These are phyloP conservation scores for Pomatostomus ruficeps DNA, from an alignment of 2,113 vertebrate genomes.

Conservation along the genomic window DNA sequence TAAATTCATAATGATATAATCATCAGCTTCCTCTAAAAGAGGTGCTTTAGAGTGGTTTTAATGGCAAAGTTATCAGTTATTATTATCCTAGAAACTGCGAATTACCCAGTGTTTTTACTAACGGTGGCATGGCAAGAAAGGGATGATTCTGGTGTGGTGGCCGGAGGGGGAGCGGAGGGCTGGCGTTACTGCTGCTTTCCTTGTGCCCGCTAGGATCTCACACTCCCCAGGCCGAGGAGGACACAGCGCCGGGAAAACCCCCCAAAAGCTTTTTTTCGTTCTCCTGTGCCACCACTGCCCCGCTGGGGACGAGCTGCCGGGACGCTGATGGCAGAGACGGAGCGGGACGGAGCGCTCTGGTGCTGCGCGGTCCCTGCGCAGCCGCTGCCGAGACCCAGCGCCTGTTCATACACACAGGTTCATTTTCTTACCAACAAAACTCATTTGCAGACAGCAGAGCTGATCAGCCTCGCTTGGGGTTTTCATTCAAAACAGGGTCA, in stretches of 20 bases:
- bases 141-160: not conserved
- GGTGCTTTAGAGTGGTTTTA: not conserved
- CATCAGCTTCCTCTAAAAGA: not conserved
- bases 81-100: not conserved
- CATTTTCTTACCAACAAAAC: not conserved
- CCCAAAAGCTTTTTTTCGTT: not conserved
- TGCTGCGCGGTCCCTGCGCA: not conserved
- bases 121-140: fast-evolving
- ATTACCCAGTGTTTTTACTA: not conserved
- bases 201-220: not conserved
- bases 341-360: not conserved
- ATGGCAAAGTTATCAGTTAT: not conserved
- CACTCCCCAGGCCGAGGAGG: not conserved
- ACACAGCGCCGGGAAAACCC: not conserved
- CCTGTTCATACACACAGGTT: not conserved
- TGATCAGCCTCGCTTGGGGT: fast-evolving
- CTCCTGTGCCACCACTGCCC: not conserved
- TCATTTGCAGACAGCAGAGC: not conserved
- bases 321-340: not conserved
- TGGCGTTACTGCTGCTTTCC: not conserved
- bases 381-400: no score
- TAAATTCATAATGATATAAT: not conserved
- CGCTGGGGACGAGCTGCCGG: not conserved
- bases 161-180: not conserved
- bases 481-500: not conserved